Evolutionary conservation across 2,113 vertebrate genomes (phyloP).

Genomic region (Solenodon paradoxus): DNA sequence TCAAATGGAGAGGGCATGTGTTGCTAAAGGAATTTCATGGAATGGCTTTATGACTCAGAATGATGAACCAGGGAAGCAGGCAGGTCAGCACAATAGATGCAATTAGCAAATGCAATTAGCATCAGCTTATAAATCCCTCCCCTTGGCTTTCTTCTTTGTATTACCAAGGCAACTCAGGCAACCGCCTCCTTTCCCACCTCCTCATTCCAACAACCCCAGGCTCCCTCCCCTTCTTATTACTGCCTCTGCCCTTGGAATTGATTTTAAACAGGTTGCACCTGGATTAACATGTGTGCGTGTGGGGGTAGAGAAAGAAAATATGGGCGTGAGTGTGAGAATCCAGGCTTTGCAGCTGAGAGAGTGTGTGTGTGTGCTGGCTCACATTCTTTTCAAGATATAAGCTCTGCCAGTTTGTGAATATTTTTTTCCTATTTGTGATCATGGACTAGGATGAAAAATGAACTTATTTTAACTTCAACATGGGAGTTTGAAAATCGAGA

Average conservation of each 20-base stretch:
- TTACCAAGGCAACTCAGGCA: slow-evolving; percentile 62
- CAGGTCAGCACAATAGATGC: slow-evolving; percentile 62
- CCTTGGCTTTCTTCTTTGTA: slow-evolving; percentile 21
- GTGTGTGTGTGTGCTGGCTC: neutral
- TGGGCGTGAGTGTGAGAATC: neutral
- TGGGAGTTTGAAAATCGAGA: too few relatives aligned
- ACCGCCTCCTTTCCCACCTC: neutral
- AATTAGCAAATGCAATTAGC: slow-evolving; percentile 69
- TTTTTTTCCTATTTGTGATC: neutral
- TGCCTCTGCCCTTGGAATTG: neutral
- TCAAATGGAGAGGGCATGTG: neutral
- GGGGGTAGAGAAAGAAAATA: neutral
- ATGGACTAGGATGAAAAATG: neutral
- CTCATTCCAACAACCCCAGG: neutral
- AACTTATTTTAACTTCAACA: neutral
- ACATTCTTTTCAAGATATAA: neutral
- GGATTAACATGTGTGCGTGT: neutral
- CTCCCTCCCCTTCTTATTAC: neutral
- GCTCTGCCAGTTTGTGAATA: neutral
- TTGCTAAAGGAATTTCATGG: neutral
- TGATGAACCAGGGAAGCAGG: neutral
- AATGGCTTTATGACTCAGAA: slow-evolving; percentile 39
- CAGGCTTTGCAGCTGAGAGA: neutral
- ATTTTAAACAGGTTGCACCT: slow-evolving; percentile 41
- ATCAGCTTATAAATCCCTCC: slow-evolving; percentile 39